Evolutionary conservation across 2,113 vertebrate species (phyloP), one percentile per base, ranked within the genome.

Genomic region (Stomatorhinus ivindoensis): DNA sequence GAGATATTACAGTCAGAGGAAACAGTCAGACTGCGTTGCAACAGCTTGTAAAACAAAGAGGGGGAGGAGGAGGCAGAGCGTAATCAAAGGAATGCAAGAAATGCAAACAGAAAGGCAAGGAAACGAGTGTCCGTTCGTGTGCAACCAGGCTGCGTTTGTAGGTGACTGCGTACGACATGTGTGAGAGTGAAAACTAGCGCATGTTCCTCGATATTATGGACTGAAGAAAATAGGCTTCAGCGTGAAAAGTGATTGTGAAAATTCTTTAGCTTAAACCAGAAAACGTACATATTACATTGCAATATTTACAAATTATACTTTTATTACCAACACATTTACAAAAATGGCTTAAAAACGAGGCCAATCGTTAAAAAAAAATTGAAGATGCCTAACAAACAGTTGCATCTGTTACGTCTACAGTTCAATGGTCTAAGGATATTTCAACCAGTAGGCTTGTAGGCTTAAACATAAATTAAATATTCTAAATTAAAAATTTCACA

Each of bases 1-100:
- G 73, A 80, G 73, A 80, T 17, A 53, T 87, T 87, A 87, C 86
- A 87, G 50, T 87, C 86, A 87, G 86, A 87, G 19, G 47, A 86
- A 87, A 87, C 86, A 87, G 50, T 87, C 86, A 87, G 86, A 87
- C 86, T 55, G 50, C 39, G 27, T 50, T 1, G 50, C 86, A 87
- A 87, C 86, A 87, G 86, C 48, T 51, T 50, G 31, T 48, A 50
- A 50, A 86, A 47, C 83, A 87, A 58, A 42, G 50, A 55, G 86
- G 31, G 86, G 86, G 86, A 42, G 50, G 86, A 39, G 86, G 86
- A 6, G 19, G 46, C 0, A 39, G 50, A 53, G 27, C 86, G 15
- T 55, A 87, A 87, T 27, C 86, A 87, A 55, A 50, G 21, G 50
- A 55, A 87, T 24, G 86, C 86, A 35, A 48, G 46, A 50, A 48